phyloP scores from a whole-genome alignment of 2,797 vertebrate species.

The Hypotaenidia okinawae region DNA sequence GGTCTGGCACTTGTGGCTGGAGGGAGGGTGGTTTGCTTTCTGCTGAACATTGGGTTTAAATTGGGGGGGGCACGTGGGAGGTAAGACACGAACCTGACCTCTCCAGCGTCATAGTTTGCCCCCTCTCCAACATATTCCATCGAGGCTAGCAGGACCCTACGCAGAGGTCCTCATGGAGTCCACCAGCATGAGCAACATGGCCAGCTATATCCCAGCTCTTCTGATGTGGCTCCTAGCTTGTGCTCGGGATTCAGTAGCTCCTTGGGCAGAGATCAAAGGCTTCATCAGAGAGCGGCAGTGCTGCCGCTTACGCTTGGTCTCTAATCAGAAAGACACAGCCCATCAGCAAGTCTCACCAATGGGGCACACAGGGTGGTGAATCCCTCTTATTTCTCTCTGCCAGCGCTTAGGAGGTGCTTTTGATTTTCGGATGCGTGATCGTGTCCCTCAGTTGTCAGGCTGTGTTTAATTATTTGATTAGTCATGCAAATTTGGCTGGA shows the following conservation, averaged over 20 bases:
- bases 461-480: conserved; percentile 74
- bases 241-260: background rate
- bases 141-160: background rate
- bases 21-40: background rate
- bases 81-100: background rate
- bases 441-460: conserved; percentile 60
- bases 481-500: conserved; percentile 61
- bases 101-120: background rate
- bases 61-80: accelerated
- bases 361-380: background rate
- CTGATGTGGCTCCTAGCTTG: accelerated
- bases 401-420: conserved; percentile 22
- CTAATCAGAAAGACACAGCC: background rate
- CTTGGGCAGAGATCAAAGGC: conserved; percentile 1
- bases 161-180: background rate
- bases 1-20: accelerated
- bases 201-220: background rate
- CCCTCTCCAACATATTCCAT: background rate
- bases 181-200: background rate
- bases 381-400: conserved; percentile 10
- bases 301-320: background rate
- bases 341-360: background rate
- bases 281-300: background rate
- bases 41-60: background rate
- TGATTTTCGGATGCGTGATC: conserved; percentile 27